Percentiles rank a stretch among this genome's conserved stretches.
These are phyloP conservation scores for Clanis bilineata DNA, from an alignment of 2,888 invertebrate genomes.

Conservation along the genomic window DNA sequence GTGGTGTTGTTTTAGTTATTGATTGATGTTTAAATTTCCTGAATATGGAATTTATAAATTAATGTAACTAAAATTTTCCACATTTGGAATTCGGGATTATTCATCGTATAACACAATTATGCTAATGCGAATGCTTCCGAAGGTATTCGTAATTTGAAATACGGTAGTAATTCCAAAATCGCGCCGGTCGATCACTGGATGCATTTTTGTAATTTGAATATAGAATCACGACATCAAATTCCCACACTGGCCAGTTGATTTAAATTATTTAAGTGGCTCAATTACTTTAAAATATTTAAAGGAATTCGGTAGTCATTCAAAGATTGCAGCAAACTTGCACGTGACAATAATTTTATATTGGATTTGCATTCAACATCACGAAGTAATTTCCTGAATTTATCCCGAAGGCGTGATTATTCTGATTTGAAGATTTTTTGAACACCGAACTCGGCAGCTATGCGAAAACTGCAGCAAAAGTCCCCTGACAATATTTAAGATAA, in stretches of 20 bases:
- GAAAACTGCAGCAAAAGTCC: neutral
- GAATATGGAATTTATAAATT: too few relatives aligned
- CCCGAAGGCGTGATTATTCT: neutral
- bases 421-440: neutral
- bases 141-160: constrained; percentile 12
- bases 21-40: too few relatives aligned
- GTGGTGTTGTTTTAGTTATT: too few relatives aligned
- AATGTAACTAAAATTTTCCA: neutral
- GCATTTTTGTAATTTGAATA: constrained; percentile 46
- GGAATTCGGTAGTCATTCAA: constrained; percentile 14
- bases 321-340: neutral
- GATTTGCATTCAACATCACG: neutral
- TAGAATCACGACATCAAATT: constrained; percentile 53
- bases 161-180: constrained; percentile 18
- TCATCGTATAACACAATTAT: neutral
- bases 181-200: constrained; percentile 37
- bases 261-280: neutral
- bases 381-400: neutral
- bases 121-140: constrained; percentile 1
- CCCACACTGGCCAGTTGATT: constrained; percentile 42
- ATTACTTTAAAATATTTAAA: constrained; percentile 28
- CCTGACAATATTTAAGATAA: neutral
- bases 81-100: neutral
- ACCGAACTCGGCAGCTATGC: neutral
- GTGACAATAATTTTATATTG: neutral